Evolutionary conservation across 2,113 vertebrate genomes (phyloP).

Genomic region (Crotalus horridus): DNA sequence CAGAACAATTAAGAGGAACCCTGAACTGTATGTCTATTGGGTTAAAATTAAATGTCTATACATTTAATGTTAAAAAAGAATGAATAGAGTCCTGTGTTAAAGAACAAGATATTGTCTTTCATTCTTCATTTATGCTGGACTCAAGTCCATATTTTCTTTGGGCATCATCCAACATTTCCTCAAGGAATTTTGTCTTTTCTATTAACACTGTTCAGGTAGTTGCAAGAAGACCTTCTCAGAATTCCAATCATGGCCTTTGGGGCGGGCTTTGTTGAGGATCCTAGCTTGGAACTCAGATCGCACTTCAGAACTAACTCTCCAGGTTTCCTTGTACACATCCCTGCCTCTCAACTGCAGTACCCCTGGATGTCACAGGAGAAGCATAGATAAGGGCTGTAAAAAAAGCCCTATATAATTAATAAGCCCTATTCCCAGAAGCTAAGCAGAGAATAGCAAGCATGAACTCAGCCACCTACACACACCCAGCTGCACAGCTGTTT

Average conservation of each 20-base stretch:
- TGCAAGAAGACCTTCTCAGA: neutral
- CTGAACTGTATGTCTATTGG: neutral
- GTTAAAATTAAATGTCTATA: no score
- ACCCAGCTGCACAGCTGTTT: constrained; percentile 25
- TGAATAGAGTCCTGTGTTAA: neutral
- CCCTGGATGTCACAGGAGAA: neutral
- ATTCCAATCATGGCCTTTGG: neutral
- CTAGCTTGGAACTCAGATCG: neutral
- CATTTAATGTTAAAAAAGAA: neutral
- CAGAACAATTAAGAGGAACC: neutral
- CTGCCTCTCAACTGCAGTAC: neutral
- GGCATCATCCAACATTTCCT: neutral
- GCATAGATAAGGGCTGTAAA: neutral
- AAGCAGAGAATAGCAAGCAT: neutral
- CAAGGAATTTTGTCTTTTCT: neutral
- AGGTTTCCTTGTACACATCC: neutral
- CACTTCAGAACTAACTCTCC: neutral
- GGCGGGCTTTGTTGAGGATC: neutral
- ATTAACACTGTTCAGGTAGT: neutral
- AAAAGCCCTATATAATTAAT: neutral
- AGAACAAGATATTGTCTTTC: neutral
- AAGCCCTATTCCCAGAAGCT: constrained; percentile 5
- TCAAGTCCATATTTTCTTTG: neutral
- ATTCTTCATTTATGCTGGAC: neutral
- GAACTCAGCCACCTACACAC: constrained; percentile 22